Percentiles rank a stretch among this genome's conserved stretches.
Evolutionary conservation across 2,113 vertebrate genomes (phyloP).

Genomic region (Nipponia nippon): DNA sequence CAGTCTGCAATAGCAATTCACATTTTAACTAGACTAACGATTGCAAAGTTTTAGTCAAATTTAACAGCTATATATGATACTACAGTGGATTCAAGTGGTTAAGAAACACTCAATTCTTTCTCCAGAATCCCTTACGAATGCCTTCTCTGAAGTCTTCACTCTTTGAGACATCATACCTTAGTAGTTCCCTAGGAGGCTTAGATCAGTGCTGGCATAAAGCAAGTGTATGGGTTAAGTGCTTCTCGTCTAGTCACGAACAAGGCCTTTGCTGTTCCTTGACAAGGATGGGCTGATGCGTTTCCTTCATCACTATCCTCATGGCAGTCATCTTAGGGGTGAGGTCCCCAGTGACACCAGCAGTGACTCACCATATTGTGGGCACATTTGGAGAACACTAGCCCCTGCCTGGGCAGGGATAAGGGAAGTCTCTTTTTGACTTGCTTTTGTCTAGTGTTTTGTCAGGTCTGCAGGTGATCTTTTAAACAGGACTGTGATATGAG

Average conservation of each 20-base stretch:
- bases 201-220: background rate
- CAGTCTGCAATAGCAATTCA: background rate
- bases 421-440: background rate
- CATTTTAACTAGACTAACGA: background rate
- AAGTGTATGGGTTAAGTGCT: background rate
- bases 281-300: background rate
- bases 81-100: background rate
- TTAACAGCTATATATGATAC: background rate
- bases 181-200: background rate
- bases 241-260: background rate
- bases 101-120: background rate
- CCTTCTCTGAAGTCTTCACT: background rate
- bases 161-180: background rate
- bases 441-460: background rate
- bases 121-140: background rate
- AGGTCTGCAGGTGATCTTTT: background rate
- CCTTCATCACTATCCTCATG: background rate
- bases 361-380: background rate
- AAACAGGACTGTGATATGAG: background rate
- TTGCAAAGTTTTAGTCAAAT: background rate
- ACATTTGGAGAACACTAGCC: rapidly evolving
- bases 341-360: background rate
- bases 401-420: background rate
- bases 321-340: background rate
- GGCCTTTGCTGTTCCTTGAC: background rate